Conservation (phyloP, 2,797 vertebrate species). For the Falco naumanni region DNA sequence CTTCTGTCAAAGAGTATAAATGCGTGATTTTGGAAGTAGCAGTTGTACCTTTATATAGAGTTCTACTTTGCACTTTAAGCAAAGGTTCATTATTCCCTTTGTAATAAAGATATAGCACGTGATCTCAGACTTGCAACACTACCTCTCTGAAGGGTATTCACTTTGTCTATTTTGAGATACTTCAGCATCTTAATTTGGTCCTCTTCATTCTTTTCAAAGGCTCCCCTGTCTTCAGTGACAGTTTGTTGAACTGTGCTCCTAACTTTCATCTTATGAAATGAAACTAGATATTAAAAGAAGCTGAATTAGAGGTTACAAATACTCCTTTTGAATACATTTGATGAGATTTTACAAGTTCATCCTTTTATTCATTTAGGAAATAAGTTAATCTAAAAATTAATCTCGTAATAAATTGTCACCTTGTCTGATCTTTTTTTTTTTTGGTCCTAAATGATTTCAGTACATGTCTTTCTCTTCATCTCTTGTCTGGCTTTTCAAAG, state of each 20-base stretch:
- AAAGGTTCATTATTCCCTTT: not conserved
- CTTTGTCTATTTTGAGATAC: not conserved
- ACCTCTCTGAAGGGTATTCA: not conserved
- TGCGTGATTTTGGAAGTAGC: not conserved
- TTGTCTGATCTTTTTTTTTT: not conserved
- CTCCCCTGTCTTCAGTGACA: not conserved
- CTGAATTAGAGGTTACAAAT: not conserved
- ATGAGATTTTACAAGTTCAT: not conserved
- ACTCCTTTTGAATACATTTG: not conserved
- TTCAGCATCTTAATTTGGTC: conserved; percentile 4
- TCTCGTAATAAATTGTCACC: not conserved
- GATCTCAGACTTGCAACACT: not conserved
- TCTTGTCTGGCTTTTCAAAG: not conserved
- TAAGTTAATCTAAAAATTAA: not conserved
- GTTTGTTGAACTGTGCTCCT: not conserved
- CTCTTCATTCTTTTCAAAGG: not conserved
- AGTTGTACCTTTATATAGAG: not conserved
- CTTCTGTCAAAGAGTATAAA: not conserved
- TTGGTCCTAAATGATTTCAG: not conserved
- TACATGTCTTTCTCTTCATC: not conserved
- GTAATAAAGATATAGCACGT: not conserved
- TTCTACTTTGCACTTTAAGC: not conserved
- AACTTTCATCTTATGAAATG: not conserved
- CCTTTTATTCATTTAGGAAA: not conserved
- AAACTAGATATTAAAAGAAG: not conserved